Evolutionary conservation across 2,888 invertebrate genomes (phyloP), one percentile per base, ranked within the genome.

Genomic region (Strigamia transsilvanica): DNA sequence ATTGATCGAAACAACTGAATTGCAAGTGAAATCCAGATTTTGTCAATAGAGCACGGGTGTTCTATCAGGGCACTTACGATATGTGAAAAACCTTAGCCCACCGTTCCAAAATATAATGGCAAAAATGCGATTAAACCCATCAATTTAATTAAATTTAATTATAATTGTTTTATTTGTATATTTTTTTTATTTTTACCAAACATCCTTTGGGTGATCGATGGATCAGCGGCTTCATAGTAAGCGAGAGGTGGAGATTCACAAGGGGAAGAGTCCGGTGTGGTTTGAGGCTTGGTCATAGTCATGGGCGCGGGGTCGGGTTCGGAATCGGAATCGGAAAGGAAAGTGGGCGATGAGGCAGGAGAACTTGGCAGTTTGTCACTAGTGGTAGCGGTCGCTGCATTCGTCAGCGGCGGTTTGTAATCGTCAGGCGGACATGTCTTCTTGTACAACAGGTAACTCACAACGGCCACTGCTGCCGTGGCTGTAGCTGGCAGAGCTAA

Each of bases 191-290:
- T 73, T 73, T 73, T 73, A 73, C 73, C 73, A 23, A 73, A 27
- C 12, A 15, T 73, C 73, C 73, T 73, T 12, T 27, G 73, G 18
- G 18, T 56, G 27, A 73, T 15, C 2, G 66, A 66, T 9, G 66
- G 23, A 73, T 73, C 73, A 32, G 73, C 73, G 7, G 13, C 73
- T 27, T 73, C 73, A 73, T 73, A 13, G 27, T 15, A 73, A 73
- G 73, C 27, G 73, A 73, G 73, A 73, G 73, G 73, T 32, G 73
- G 73, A 32, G 73, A 73, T 15, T 73, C 73, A 73, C 73, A 73
- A n/a, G 32, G 73, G 73, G 73, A 73, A 73, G 73, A 73, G 15
- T 73, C 73, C 73, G 73, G 73, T 73, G 73, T 73, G 27, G 32
- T 73, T 27, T 32, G 73, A 27, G 73, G 32, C 61, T 2, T 61